phyloP scores from a whole-genome alignment of 2,113 vertebrate species.

The Coracopsis vasa region DNA sequence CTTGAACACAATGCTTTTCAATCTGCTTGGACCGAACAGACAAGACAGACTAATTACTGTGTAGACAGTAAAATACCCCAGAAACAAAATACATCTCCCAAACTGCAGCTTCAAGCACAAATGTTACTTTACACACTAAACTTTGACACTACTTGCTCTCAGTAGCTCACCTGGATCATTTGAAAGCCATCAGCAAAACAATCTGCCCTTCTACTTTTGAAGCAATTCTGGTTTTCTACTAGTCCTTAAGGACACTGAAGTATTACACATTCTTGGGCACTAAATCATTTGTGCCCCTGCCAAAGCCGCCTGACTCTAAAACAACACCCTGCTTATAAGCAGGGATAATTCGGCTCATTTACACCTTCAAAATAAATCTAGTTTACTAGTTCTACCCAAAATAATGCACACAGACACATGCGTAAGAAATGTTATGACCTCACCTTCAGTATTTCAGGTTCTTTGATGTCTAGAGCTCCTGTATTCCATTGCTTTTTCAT shows the following conservation, averaged over 20 bases:
- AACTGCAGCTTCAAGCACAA: not conserved
- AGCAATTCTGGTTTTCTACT: not conserved
- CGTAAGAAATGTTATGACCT: constrained; percentile 3
- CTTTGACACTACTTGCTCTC: not conserved
- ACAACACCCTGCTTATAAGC: not conserved
- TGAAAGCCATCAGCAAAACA: not conserved
- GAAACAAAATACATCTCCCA: not conserved
- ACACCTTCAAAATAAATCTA: not conserved
- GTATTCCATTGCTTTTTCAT: constrained; percentile 71
- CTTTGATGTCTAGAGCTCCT: constrained; percentile 85
- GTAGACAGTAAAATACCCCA: not conserved
- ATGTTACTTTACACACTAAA: not conserved
- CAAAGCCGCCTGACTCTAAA: not conserved
- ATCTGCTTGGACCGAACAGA: not conserved
- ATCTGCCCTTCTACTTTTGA: not conserved
- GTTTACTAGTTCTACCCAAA: not conserved
- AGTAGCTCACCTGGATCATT: not conserved
- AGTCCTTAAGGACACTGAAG: not conserved
- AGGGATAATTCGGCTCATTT: not conserved
- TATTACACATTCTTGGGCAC: not conserved
- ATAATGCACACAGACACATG: not conserved
- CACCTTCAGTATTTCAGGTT: constrained; percentile 93
- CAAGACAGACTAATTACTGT: not conserved
- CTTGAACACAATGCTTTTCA: not conserved
- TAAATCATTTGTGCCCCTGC: not conserved